phyloP scores from a whole-genome alignment of 1,140 invertebrate genomes.

The Pseudachorutes palmiensis region DNA sequence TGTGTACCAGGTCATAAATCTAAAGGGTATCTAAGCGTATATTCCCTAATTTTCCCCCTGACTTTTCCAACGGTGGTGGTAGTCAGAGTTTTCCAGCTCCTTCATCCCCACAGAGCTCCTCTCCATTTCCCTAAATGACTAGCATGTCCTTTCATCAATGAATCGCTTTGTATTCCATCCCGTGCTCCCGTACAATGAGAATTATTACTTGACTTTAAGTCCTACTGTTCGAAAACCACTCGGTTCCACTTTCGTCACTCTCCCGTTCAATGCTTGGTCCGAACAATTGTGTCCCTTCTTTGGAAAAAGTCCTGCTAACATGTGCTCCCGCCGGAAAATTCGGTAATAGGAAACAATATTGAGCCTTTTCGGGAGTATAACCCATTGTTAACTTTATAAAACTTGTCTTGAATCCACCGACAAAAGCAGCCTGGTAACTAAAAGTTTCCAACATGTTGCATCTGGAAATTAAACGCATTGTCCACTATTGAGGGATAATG shows the following conservation, averaged over 20 bases:
- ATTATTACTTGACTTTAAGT: conserved; percentile 11
- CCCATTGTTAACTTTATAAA: not conserved
- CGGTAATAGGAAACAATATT: not conserved
- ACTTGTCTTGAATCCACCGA: not conserved
- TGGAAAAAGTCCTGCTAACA: not conserved
- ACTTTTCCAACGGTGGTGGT: not conserved
- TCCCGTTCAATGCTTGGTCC: not conserved
- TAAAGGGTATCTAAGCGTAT: not conserved
- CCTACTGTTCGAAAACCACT: conserved; percentile 9
- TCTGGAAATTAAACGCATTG: too few species aligned
- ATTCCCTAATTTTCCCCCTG: not conserved
- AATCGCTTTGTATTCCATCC: not conserved
- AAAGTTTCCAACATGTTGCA: too few species aligned
- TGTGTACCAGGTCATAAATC: conserved; percentile 19
- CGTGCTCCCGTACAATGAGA: not conserved
- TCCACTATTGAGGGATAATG: too few species aligned
- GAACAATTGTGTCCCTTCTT: not conserved
- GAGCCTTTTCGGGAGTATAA: too few species aligned
- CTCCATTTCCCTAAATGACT: conserved; percentile 10
- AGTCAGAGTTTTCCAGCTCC: not conserved
- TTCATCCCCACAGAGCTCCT: not conserved
- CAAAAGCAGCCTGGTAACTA: too few species aligned
- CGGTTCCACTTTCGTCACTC: conserved; percentile 8
- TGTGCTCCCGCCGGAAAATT: conserved; percentile 1
- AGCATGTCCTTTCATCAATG: conserved; percentile 5